These are phyloP conservation scores for Actinia equina DNA, from an alignment of 64 coral and sea anemone genomes.

Conservation along the genomic window DNA sequence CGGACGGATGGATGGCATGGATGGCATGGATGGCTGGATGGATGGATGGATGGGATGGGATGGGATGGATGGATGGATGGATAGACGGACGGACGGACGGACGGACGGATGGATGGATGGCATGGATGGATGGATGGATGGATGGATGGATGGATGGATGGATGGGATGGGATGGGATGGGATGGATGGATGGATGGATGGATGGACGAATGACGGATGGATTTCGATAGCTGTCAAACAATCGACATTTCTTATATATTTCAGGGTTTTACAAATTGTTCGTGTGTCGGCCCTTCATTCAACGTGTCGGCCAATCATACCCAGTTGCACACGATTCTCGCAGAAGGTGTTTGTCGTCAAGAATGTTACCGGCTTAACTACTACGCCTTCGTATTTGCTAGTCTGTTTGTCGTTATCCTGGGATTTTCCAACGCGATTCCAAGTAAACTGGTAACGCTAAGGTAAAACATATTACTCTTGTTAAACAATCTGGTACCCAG, in stretches of 20 bases:
- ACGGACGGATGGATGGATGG: neutral
- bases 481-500: too few species aligned
- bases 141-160: neutral
- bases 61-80: neutral
- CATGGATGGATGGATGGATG: neutral
- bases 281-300: neutral
- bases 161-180: neutral
- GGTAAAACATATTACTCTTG: too few species aligned
- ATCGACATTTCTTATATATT: neutral
- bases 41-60: too few species aligned
- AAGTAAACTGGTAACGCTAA: constrained; percentile 13
- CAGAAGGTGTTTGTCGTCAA: constrained; percentile 25
- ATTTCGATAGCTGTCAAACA: neutral
- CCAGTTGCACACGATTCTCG: neutral
- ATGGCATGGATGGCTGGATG: too few species aligned
- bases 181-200: neutral
- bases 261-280: constrained; percentile 9
- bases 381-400: neutral
- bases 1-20: neutral
- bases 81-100: neutral
- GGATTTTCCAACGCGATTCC: constrained; percentile 33
- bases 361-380: neutral
- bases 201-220: neutral
- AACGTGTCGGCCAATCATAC: neutral
- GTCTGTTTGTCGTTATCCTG: neutral